Conservation (phyloP, 1,140 invertebrate genomes). For the Rhynchophorus ferrugineus region DNA sequence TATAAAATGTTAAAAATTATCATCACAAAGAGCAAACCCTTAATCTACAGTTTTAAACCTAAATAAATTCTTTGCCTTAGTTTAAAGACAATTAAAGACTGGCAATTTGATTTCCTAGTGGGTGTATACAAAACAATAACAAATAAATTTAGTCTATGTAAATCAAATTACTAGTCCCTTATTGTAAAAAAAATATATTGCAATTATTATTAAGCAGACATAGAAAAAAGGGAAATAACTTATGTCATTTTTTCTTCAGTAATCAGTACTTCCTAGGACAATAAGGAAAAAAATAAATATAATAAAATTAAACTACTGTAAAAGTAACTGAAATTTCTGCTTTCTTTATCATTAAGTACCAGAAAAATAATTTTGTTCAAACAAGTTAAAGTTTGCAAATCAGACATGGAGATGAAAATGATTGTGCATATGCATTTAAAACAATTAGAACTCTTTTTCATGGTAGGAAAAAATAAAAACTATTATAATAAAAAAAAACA, state of each 20-base stretch:
- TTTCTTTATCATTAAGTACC: no score
- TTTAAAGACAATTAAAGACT: background rate
- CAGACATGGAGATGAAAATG: no score
- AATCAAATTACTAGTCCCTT: conserved; percentile 12
- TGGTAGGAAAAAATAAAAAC: no score
- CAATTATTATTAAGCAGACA: conserved; percentile 6
- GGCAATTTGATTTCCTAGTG: conserved; percentile 10
- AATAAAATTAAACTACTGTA: background rate
- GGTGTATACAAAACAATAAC: no score
- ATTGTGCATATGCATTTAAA: no score
- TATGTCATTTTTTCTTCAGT: conserved; percentile 4
- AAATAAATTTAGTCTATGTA: no score
- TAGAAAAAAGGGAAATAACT: background rate
- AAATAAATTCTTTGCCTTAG: conserved; percentile 19
- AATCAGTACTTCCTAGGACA: conserved; percentile 7
- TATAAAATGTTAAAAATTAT: conserved; percentile 36
- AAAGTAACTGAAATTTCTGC: background rate
- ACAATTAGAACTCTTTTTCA: no score
- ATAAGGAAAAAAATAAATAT: conserved; percentile 11
- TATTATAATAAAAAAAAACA: no score
- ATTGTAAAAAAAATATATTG: conserved; percentile 7
- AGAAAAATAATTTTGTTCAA: no score
- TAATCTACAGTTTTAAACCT: conserved; percentile 21
- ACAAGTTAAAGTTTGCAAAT: no score
- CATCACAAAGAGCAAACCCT: conserved; percentile 37